A percentile compares a stretch with the other conserved stretches of the same genome.
Conservation (phyloP, 23 tunicate species). For the Ascidia mentula region DNA sequence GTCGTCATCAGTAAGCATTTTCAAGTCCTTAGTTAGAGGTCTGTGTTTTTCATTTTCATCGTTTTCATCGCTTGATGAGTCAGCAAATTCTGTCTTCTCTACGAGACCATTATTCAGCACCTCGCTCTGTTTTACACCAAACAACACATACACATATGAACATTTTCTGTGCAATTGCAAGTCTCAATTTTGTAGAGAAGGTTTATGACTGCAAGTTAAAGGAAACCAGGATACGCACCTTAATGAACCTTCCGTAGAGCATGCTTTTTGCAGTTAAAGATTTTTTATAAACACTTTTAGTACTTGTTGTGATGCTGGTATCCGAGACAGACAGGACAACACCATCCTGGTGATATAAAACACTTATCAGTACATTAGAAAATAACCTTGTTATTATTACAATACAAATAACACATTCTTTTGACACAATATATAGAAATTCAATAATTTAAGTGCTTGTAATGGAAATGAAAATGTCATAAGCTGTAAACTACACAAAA, state of each 20-base stretch:
- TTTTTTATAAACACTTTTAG: not conserved
- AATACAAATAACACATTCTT: no score
- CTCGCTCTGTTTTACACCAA: not conserved
- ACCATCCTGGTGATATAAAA: no score
- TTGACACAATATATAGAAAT: no score
- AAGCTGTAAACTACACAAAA: no score
- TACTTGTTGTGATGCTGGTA: not conserved
- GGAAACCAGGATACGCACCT: not conserved
- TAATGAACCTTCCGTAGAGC: not conserved
- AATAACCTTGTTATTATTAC: no score
- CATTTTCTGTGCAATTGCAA: not conserved
- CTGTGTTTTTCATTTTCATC: not conserved
- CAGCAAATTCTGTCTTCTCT: not conserved
- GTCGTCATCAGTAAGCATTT: not conserved
- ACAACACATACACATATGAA: no score
- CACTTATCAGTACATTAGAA: not conserved
- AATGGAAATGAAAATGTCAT: no score
- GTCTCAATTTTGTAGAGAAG: not conserved
- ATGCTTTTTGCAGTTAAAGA: not conserved
- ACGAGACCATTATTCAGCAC: not conserved
- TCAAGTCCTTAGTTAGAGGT: not conserved
- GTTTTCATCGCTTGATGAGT: not conserved
- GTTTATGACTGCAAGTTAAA: not conserved
- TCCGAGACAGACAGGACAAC: not conserved
- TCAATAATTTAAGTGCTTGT: no score